phyloP scores from a whole-genome alignment of 2,888 invertebrate species.

The Eilema griseolum region DNA sequence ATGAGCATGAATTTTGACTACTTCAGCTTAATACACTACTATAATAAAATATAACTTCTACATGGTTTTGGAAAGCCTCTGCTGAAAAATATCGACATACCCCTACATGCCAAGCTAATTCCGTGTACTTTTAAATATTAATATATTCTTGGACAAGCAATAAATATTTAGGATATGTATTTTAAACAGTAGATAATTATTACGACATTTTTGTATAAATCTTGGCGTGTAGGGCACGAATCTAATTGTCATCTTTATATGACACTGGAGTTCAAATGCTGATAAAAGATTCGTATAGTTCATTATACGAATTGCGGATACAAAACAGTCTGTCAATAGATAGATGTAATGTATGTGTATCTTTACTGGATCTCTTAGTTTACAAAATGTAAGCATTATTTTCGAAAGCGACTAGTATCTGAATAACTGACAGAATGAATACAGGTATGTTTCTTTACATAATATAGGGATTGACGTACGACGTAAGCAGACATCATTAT shows the following conservation, averaged over 20 bases:
- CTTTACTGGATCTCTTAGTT: too few species aligned
- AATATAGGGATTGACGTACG: too few species aligned
- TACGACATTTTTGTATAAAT: too few species aligned
- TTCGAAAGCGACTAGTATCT: background rate
- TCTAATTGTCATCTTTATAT: background rate
- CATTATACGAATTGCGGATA: too few species aligned
- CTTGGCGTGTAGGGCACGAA: background rate
- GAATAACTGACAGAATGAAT: background rate
- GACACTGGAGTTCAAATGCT: too few species aligned
- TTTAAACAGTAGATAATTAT: too few species aligned
- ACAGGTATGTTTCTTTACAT: too few species aligned
- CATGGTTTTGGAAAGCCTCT: background rate
- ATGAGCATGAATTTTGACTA: conserved; percentile 60
- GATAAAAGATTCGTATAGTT: too few species aligned
- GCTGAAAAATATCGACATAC: background rate
- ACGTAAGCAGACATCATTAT: too few species aligned
- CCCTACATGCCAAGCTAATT: background rate
- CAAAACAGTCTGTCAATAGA: too few species aligned
- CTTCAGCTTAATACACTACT: conserved; percentile 22
- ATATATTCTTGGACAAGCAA: background rate
- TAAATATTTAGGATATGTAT: background rate
- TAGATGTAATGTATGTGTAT: too few species aligned
- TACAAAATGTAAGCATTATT: too few species aligned
- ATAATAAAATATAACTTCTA: conserved; percentile 29
- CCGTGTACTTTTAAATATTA: background rate